Evolutionary conservation across 2,797 vertebrate species (phyloP), one percentile per base, ranked within the genome.

Genomic region (Cryptoblepharus egeriae): DNA sequence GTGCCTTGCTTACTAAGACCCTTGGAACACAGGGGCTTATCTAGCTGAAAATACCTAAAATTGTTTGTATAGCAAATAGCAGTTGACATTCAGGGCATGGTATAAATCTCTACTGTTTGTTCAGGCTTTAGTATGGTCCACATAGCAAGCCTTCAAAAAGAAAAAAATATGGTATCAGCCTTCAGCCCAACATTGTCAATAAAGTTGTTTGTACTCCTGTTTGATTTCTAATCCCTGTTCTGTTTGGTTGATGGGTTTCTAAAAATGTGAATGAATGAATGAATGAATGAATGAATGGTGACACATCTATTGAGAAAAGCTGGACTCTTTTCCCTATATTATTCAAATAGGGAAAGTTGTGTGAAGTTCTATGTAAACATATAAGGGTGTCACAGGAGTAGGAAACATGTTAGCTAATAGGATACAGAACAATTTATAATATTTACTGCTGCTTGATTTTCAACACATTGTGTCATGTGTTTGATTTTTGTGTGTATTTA

Each of bases 131-230:
- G 64, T 32, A 22, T 32, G 22, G 42, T 57, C 11, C 24, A 15
- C 42, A 15, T 52, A 37, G 49, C 28, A 75, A 49, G 30, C 35
- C 5, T 18, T 80, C 49, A 52, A 52, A 42, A 42, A 69, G 9
- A 4, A 42, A 42, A 42, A 42, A 42, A 42, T 42, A 42, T 42
- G 76, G 69, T 32, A 3, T 83, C 75, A 32, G 55, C 22, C n/a
- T 79, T 84, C 3, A 80, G 32, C 52, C 81, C 72, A 12, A 4
- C 77, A 4, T 85, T 90, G 82, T 87, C 83, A 88, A 3, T 85
- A 79, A 87, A 77, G 45, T 76, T 57, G 0, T 49, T 26, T 83
- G 37, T 1, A 0, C 37, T 52, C 77, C 74, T 20, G 1, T 83
- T 92, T 85, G 52, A 60, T 70, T 87, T 91, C 64, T 87, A 22